Conservation (phyloP, 2,113 vertebrate species). For the Dipodomys stephensi region DNA sequence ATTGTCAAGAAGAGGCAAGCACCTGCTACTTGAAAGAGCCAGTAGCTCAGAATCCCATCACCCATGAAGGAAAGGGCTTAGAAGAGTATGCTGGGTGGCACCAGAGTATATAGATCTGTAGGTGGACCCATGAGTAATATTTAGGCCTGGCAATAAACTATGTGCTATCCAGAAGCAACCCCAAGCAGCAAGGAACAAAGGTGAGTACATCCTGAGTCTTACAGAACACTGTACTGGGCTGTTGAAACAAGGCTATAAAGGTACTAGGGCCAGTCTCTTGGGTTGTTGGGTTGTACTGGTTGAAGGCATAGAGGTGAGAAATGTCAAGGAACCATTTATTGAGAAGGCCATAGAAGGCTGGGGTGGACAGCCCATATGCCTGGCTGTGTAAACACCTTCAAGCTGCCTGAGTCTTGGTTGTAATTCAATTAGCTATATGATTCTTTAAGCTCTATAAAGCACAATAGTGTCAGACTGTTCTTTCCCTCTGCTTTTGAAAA, state of each 20-base stretch:
- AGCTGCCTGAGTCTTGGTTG: slow-evolving; percentile 63
- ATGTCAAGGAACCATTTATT: neutral
- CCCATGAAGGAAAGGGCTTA: neutral
- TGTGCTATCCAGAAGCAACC: neutral
- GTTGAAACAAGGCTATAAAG: neutral
- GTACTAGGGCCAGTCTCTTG: neutral
- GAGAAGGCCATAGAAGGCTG: neutral
- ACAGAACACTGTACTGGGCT: neutral
- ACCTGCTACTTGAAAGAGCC: neutral
- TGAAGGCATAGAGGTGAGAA: neutral
- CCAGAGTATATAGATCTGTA: neutral
- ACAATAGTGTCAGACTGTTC: slow-evolving; percentile 67
- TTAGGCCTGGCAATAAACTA: neutral
- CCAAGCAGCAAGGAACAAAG: neutral
- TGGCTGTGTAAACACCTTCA: slow-evolving; percentile 76
- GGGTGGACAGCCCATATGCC: slow-evolving; percentile 17
- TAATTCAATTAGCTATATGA: slow-evolving; percentile 73
- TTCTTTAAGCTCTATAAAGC: slow-evolving; percentile 80
- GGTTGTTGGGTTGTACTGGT: neutral
- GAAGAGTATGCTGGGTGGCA: neutral
- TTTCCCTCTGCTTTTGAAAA: slow-evolving; percentile 57
- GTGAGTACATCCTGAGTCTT: neutral
- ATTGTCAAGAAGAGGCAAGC: neutral
- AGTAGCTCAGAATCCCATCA: neutral
- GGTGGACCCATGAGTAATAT: neutral